These are phyloP conservation scores for Falco cherrug DNA, from an alignment of 2,797 vertebrate species.

Conservation along the genomic window DNA sequence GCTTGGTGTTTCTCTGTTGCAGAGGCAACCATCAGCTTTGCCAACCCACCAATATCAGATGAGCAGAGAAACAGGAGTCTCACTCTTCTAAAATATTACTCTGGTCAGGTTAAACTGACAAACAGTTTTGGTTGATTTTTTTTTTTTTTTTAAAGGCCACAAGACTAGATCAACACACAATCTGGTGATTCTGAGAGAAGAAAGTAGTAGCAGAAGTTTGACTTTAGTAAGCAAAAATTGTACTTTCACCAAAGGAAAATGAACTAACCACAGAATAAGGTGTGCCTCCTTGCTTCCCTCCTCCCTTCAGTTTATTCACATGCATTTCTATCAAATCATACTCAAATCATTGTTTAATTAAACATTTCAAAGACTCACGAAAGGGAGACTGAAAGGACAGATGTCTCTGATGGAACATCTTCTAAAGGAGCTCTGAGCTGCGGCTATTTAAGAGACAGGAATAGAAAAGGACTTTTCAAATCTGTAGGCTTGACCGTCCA, in stretches of 20 bases:
- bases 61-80: neutral
- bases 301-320: neutral
- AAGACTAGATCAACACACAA: neutral
- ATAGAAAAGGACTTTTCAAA: neutral
- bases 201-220: neutral
- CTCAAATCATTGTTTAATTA: neutral
- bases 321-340: neutral
- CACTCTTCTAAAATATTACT: rapidly evolving
- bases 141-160: neutral
- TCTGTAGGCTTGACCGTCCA: rapidly evolving
- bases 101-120: neutral
- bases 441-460: neutral
- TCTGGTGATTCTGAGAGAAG: rapidly evolving
- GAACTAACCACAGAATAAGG: neutral
- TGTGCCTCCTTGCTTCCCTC: neutral
- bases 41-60: rapidly evolving
- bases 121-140: neutral
- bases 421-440: neutral
- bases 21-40: neutral
- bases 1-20: neutral
- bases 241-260: neutral
- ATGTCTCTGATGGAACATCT: neutral
- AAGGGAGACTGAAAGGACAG: neutral
- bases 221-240: neutral
- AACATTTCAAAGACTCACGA: neutral